Evolutionary conservation across 2,113 vertebrate genomes (phyloP).

Genomic region (Oplegnathus fasciatus): DNA sequence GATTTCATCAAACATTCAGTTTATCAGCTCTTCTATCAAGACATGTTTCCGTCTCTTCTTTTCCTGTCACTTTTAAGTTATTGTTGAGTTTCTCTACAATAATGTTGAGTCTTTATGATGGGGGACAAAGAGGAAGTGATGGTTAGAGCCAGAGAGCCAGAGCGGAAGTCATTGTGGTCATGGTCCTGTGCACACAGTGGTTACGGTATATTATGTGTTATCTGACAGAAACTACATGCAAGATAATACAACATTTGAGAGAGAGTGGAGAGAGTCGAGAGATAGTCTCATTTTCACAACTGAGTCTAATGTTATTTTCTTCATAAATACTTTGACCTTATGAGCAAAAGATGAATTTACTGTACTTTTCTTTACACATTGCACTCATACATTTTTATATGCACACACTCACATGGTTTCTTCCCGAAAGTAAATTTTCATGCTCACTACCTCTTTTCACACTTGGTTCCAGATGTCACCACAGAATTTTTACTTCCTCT

Average conservation of each 20-base stretch:
- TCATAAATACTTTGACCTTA: neutral
- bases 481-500: slow-evolving; percentile 35
- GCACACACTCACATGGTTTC: neutral
- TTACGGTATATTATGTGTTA: neutral
- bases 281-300: too few species aligned
- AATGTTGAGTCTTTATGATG: neutral
- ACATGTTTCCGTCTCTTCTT: neutral
- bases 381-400: neutral
- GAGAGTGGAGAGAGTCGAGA: too few species aligned
- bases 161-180: slow-evolving; percentile 11
- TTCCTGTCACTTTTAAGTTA: neutral
- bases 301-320: neutral
- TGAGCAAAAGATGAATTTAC: neutral
- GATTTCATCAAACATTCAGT: too few species aligned
- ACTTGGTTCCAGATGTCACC: neutral
- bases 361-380: fast-evolving
- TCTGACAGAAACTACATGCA: too few species aligned
- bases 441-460: slow-evolving; percentile 57
- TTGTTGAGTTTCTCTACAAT: neutral
- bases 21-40: too few species aligned
- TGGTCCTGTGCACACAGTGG: neutral
- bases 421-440: neutral
- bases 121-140: neutral
- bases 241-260: too few species aligned
- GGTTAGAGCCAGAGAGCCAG: neutral